phyloP scores from a whole-genome alignment of 2,797 vertebrate genomes.

The Micromesistius poutassou region DNA sequence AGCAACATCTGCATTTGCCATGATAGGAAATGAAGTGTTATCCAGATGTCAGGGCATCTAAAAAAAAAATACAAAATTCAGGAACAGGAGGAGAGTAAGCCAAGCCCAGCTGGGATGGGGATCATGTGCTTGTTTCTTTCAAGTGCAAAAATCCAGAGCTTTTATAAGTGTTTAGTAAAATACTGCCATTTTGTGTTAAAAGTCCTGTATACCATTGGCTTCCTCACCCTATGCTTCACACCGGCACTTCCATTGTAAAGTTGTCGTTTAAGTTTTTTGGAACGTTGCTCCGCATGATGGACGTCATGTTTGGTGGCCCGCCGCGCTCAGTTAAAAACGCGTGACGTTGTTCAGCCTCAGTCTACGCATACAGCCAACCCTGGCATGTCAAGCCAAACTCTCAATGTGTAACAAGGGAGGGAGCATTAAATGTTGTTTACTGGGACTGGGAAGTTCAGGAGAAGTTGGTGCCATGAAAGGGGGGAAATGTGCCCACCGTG shows the following conservation, averaged over 20 bases:
- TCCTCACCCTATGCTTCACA: too few species aligned
- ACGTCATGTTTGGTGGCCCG: too few species aligned
- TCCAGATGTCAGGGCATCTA: conserved; percentile 49
- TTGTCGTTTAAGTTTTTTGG: too few species aligned
- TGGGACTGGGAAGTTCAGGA: conserved; percentile 33
- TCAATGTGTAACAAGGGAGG: background rate
- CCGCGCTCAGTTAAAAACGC: too few species aligned
- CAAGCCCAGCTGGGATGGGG: conserved; percentile 47
- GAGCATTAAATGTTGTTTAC: conserved; percentile 7
- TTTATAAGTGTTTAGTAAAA: conserved; percentile 48
- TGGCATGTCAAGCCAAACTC: too few species aligned
- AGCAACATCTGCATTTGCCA: background rate
- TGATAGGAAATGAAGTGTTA: conserved; percentile 35
- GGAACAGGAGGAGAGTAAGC: conserved; percentile 44
- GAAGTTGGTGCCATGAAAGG: conserved; percentile 21
- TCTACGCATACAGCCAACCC: too few species aligned
- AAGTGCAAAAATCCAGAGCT: conserved; percentile 39
- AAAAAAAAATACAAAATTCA: conserved; percentile 42
- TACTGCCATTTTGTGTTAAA: background rate
- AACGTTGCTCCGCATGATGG: too few species aligned
- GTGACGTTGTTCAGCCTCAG: too few species aligned
- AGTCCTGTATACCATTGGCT: too few species aligned
- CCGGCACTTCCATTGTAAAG: too few species aligned
- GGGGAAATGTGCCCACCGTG: conserved; percentile 17
- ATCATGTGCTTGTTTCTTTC: conserved; percentile 24